Conservation (phyloP, 2,113 vertebrate species). For the Notiomystis cincta region DNA sequence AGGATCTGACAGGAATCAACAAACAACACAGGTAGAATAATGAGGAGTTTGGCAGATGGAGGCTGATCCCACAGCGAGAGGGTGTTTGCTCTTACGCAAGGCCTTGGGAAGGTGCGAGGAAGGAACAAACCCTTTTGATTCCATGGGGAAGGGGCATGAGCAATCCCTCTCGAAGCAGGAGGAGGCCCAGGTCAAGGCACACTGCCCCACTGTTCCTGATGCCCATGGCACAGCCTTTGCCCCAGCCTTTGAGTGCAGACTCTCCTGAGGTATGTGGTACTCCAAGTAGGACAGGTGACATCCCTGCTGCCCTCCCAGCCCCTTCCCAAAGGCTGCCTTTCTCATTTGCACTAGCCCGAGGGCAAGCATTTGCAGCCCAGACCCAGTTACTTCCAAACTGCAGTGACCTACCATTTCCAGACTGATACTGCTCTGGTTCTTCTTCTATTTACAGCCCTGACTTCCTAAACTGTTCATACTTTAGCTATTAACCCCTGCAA, state of each 20-base stretch:
- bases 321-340: background rate
- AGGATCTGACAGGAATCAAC: background rate
- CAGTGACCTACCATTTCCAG: background rate
- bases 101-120: background rate
- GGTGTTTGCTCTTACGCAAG: background rate
- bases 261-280: background rate
- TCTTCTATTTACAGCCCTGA: background rate
- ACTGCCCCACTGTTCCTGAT: background rate
- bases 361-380: background rate
- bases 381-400: background rate
- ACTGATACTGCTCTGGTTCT: too few relatives aligned
- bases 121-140: background rate
- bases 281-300: background rate
- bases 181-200: background rate
- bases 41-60: background rate
- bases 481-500: background rate
- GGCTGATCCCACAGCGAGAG: background rate
- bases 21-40: background rate
- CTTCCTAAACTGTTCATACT: background rate
- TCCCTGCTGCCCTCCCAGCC: background rate
- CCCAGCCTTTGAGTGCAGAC: background rate
- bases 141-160: background rate
- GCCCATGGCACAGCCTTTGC: background rate
- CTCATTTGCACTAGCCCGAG: background rate
- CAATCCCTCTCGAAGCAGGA: background rate